A percentile compares a stretch with the other conserved stretches of the same genome.
Conservation (phyloP, 2,113 vertebrate genomes). For the Daphoenositta chrysoptera region DNA sequence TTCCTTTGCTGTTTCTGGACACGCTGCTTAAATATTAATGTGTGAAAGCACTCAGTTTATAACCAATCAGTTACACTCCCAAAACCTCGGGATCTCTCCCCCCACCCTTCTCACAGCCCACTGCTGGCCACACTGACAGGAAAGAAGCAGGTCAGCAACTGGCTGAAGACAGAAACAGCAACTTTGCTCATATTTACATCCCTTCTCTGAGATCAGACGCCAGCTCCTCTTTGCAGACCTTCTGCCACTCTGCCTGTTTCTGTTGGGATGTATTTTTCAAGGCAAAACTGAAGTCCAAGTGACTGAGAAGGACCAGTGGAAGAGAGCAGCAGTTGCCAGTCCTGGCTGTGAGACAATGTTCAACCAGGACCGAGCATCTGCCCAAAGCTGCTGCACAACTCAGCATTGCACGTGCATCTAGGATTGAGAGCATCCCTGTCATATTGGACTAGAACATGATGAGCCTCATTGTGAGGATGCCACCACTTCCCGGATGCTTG, state of each 20-base stretch:
- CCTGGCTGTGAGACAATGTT: neutral
- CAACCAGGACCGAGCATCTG: neutral
- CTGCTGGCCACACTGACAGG: neutral
- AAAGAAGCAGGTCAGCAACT: neutral
- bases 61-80: neutral
- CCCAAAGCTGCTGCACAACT: neutral
- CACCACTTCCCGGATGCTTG: neutral
- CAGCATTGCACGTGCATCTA: accelerated
- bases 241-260: neutral
- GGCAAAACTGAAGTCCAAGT: neutral
- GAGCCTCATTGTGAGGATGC: neutral
- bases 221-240: neutral
- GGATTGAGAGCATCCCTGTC: neutral
- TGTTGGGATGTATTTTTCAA: neutral
- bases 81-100: neutral
- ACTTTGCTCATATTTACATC: neutral
- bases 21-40: neutral
- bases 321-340: neutral
- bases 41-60: neutral
- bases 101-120: neutral
- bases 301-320: neutral
- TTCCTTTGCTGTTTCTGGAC: neutral
- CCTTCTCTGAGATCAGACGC: neutral
- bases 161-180: neutral
- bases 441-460: neutral